Base-by-base conservation (phyloP, 2,113 vertebrate genomes). In the Anguilla japonica region DNA sequence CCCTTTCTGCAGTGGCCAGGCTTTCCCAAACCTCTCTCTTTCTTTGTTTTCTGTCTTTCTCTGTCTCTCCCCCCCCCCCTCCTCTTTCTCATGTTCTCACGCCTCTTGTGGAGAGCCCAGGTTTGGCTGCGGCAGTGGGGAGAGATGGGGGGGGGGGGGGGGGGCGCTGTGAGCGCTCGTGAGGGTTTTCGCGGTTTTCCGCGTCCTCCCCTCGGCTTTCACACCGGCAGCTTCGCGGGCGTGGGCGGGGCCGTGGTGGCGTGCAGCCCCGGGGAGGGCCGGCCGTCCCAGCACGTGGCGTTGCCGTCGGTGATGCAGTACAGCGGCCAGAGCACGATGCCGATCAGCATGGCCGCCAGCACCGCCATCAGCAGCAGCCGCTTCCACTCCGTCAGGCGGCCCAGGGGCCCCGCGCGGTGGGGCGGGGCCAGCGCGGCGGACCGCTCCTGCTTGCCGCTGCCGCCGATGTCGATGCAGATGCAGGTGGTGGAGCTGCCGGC, bases 291-390 rank as follows among this genome's bases (percentile, higher is more conserved):
- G 82, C 94, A 94, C 46, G 96, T 92, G 67, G 91, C 96, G 0
- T 94, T 94, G 0, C 93, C 96, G 88, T 89, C 93, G 40, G 97
- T 85, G 0, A 94, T 93, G 0, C 96, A 97, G 83, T 96, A 95
- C 40, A 96, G 92, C 0, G 96, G 96, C 96, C 96, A 97, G 0
- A 97, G 91, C 2, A 96, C 90, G 80, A 97, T 85, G 4, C 95
- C 94, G 82, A 95, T 91, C 0, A 97, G 85, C 81, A 96, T 87
- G 13, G 96, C 67, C 79, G 96, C 50, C 9, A 97, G 13, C 0
- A 93, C 86, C 0, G 92, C 86, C 29, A 97, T 88, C 4, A 97
- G 90, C 0, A 95, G 3, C 0, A 96, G 41, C 0, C 95, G 93
- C 11, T 94, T 96, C 96, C 96, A 97, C 87, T 95, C 94, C 0